Evolutionary conservation across 1,140 invertebrate genomes (phyloP), one percentile per base, ranked within the genome.

Genomic region (Solen grandis): DNA sequence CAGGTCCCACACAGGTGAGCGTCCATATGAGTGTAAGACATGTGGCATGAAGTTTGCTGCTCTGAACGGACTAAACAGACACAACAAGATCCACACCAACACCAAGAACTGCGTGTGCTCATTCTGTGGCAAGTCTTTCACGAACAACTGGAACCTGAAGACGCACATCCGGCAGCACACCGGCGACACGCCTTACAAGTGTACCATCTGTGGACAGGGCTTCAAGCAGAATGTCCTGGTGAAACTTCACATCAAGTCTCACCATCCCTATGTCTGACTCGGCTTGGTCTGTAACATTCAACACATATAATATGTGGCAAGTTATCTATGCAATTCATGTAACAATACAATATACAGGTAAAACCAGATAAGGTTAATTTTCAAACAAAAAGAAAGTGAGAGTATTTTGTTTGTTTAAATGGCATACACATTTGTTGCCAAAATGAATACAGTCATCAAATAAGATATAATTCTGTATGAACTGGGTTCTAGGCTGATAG

Each of bases 141-240:
- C 35, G 16, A 80, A 60, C 36, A 86, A 74, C 38, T 59, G 54
- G 63, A 78, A 81, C 68, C 68, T 86, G 22, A 76, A 60, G 54
- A 80, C 59, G 16, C 87, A 88, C 72, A 57, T 75, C 50, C 74
- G 87, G 13, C 81, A 68, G 5, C 86, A 88, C 76, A 84, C 83
- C 0, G 86, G 87, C 0, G 86, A 87, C 27, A 84, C 78, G n/a
- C 87, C 85, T 1, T 86, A 82, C 38, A 60, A 73, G 22, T 88
- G 87, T 65, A 82, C 72, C 25, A 25, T 83, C 16, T 88, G 87
- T 85, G 87, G 87, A 10, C 81, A 85, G 22, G 70, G 74, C 5
- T 93, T 91, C 65, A 85, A 89, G 46, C 88, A 92, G 38, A 91
- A 96, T 92, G 96, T 96, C 14, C 62, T 66, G 33, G 75, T 73